Conservation (phyloP, 2,888 invertebrate species). For the Napeogenes sylphis region DNA sequence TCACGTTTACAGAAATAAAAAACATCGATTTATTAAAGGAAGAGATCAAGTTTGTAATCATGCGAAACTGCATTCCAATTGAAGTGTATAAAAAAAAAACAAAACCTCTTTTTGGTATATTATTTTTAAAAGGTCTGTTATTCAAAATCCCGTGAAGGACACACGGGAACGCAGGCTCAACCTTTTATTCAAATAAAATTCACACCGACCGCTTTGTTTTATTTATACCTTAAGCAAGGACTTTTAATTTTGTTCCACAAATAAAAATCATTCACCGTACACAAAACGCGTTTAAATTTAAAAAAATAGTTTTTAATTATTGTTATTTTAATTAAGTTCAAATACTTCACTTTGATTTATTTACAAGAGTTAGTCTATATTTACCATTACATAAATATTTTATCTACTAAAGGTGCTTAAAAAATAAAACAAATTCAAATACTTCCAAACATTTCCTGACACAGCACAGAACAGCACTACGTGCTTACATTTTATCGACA, state of each 20-base stretch:
- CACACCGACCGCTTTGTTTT: conserved; percentile 3
- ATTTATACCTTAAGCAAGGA: conserved; percentile 2
- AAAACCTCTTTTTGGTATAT: not conserved
- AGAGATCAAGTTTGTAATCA: conserved; percentile 1
- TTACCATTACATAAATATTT: too few species aligned
- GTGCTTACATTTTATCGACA: conserved; percentile 55
- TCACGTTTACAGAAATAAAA: too few species aligned
- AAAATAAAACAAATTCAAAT: conserved; percentile 10
- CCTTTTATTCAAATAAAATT: conserved; percentile 7
- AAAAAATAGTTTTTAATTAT: too few species aligned
- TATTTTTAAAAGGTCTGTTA: conserved; percentile 2
- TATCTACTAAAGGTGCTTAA: too few species aligned
- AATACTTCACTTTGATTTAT: too few species aligned
- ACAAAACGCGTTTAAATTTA: too few species aligned
- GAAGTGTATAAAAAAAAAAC: not conserved
- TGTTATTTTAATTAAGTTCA: too few species aligned
- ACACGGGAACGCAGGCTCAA: not conserved
- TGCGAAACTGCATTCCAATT: conserved; percentile 4
- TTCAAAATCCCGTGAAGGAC: conserved; percentile 6
- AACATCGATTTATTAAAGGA: conserved; percentile 1
- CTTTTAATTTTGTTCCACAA: not conserved
- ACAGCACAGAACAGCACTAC: conserved; percentile 25
- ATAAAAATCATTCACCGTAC: too few species aligned
- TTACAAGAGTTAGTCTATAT: too few species aligned
- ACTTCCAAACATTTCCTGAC: conserved; percentile 12